Conservation (phyloP, 2,888 invertebrate genomes). For the Carabus problematicus region DNA sequence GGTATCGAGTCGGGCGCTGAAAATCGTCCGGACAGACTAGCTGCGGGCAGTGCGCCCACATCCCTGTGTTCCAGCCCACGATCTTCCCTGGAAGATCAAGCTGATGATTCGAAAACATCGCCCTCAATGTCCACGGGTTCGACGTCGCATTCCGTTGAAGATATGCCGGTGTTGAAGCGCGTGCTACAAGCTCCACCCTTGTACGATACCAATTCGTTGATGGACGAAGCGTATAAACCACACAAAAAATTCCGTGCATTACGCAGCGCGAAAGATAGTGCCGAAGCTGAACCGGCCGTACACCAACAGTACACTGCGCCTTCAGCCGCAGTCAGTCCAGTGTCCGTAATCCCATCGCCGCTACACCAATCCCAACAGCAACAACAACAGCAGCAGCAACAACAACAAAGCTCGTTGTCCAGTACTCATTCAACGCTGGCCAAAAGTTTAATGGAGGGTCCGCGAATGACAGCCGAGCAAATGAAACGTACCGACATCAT, state of each 20-base stretch:
- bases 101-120: constrained; percentile 60
- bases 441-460: constrained; percentile 90
- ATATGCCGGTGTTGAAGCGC: constrained; percentile 93
- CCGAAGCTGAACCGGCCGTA: constrained; percentile 72
- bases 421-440: constrained; percentile 90
- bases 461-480: constrained; percentile 91
- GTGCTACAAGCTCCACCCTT: constrained; percentile 92
- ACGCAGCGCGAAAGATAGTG: constrained; percentile 75
- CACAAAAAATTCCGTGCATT: constrained; percentile 94
- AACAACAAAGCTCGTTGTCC: constrained; percentile 69
- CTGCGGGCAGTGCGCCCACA: constrained; percentile 71
- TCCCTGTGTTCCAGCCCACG: constrained; percentile 87
- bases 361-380: constrained; percentile 51
- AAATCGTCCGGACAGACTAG: constrained; percentile 61
- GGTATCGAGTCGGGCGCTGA: constrained; percentile 94
- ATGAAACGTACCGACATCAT: constrained; percentile 91
- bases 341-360: constrained; percentile 53
- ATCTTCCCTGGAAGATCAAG: constrained; percentile 81
- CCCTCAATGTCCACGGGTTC: constrained; percentile 29
- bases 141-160: constrained; percentile 71
- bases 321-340: constrained; percentile 60
- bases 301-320: constrained; percentile 54
- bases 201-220: constrained; percentile 87
- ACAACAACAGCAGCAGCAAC: constrained; percentile 50
- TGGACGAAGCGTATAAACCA: constrained; percentile 95